Evolutionary conservation across 1,140 invertebrate species (phyloP).

Genomic region (Brachionus paranguensis): DNA sequence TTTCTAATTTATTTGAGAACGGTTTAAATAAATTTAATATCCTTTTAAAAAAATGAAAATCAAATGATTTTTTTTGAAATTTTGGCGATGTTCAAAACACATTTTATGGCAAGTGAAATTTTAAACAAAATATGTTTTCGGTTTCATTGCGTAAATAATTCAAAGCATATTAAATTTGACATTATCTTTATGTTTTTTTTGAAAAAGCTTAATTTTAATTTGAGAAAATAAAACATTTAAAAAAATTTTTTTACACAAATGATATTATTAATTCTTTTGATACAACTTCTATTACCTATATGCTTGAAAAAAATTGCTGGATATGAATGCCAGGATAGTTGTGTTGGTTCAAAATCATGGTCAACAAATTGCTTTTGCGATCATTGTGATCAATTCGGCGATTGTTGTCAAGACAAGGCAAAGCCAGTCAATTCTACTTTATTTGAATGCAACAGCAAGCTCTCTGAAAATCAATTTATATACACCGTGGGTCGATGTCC

Average conservation of each 20-base stretch:
- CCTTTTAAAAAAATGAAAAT: too few species aligned
- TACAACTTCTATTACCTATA: background rate
- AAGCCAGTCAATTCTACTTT: background rate
- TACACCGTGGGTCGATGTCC: background rate
- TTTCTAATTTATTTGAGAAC: too few species aligned
- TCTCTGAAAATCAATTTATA: background rate
- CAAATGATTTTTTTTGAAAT: too few species aligned
- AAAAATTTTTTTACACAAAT: background rate
- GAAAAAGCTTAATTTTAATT: background rate
- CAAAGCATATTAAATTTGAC: too few species aligned
- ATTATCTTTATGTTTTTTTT: too few species aligned
- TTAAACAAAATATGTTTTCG: too few species aligned
- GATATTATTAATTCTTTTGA: background rate
- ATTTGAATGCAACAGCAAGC: background rate
- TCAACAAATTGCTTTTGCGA: background rate
- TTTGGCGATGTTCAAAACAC: too few species aligned
- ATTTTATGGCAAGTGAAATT: too few species aligned
- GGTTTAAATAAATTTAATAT: too few species aligned
- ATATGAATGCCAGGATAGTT: background rate
- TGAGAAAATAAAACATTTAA: background rate
- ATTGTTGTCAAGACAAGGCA: background rate
- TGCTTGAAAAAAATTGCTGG: background rate
- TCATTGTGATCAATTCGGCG: background rate
- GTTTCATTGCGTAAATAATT: too few species aligned
- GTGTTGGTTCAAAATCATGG: background rate